Base-by-base conservation (phyloP, 2,888 invertebrate species). In the Nipponacmea schrenckii region DNA sequence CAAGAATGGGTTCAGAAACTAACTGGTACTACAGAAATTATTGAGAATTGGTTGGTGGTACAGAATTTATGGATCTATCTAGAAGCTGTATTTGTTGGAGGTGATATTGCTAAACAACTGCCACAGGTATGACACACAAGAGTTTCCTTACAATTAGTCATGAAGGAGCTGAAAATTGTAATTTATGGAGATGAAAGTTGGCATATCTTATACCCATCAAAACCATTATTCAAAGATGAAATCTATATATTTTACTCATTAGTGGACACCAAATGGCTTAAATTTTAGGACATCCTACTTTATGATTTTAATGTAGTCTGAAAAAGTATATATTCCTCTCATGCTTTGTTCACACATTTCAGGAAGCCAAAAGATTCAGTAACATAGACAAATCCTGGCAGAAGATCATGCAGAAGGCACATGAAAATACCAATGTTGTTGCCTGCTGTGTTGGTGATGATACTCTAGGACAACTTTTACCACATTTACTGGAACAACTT, bases 311-410 rank as follows among this genome's bases (percentile, higher is more conserved):
- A n/a, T n/a, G n/a, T n/a, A n/a, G n/a, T n/a, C n/a, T n/a, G n/a
- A n/a, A n/a, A n/a, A n/a, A n/a, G n/a, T n/a, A n/a, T n/a, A n/a
- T n/a, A 31, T 31, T 31, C 31, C 31, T 4, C 31, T n/a, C 39
- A 8, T 5, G 26, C 10, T 31, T 31, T 64, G 20, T 20, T 44
- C 2, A 14, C 12, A 14, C 15, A 27, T 70, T 64, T 50, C 77
- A 86, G 86, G 88, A 88, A 83, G 88, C 88, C 63, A 87, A 87
- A 72, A 78, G 87, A 73, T 98, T 98, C 89, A 95, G 95, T 46
- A 97, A 96, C 91, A 98, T 98, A 75, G 98, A 98, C 89, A 97
- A 97, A 87, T 96, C 97, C 0, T 98, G 98, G 98, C 96, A 97
- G 89, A 97, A 97, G 89, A 97, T 98, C 68, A 88, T 89, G 88